These are phyloP conservation scores for Eupithecia subfuscata DNA, from an alignment of 2,888 invertebrate species.

Conservation along the genomic window DNA sequence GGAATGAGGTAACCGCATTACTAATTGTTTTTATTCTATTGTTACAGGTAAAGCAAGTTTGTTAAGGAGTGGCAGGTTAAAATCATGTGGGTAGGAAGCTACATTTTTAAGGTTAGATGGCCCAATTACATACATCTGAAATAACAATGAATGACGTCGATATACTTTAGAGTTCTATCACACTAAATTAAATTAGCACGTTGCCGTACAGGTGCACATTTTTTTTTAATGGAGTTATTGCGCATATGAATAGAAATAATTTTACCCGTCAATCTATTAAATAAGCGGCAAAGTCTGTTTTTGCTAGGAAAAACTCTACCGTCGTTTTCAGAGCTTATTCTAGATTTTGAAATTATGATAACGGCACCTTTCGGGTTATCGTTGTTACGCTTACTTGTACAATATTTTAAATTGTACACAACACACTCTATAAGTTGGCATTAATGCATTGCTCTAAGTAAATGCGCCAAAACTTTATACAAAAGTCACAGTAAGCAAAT, in stretches of 20 bases:
- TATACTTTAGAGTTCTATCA: neutral
- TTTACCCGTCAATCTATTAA: neutral
- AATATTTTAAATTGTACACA: neutral
- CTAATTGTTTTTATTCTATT: slow-evolving; percentile 78
- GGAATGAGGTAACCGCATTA: slow-evolving; percentile 71
- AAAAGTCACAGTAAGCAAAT: neutral
- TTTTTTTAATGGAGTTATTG: neutral
- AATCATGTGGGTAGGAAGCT: neutral
- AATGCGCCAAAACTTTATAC: neutral
- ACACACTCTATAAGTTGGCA: neutral
- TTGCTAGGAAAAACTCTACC: neutral
- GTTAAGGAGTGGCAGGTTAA: slow-evolving; percentile 48
- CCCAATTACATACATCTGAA: neutral
- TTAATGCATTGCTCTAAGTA: neutral
- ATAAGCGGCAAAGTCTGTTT: neutral
- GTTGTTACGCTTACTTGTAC: neutral
- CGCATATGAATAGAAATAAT: neutral
- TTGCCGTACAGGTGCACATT: neutral
- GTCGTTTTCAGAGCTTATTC: neutral
- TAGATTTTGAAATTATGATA: neutral
- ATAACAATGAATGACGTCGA: neutral
- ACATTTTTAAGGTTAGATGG: neutral
- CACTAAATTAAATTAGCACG: neutral
- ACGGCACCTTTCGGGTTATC: neutral
- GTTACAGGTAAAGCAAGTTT: slow-evolving; percentile 73